Conservation (phyloP, 2,113 vertebrate genomes). For the Clupea harengus region DNA sequence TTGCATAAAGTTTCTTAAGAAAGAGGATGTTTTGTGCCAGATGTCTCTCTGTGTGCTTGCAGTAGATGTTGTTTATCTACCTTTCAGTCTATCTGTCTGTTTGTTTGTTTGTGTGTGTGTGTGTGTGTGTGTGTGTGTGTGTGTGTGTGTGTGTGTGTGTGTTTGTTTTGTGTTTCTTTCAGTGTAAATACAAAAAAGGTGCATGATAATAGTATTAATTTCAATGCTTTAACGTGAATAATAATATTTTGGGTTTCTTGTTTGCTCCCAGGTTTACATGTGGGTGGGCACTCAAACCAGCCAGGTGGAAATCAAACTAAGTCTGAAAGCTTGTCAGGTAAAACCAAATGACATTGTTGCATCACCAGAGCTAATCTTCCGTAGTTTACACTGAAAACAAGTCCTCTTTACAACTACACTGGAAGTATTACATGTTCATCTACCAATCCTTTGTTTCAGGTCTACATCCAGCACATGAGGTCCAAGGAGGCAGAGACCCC, state of each 20-base stretch:
- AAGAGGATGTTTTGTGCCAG: neutral
- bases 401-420: neutral
- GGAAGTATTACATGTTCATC: neutral
- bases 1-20: neutral
- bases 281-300: constrained; percentile 98
- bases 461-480: constrained; percentile 97
- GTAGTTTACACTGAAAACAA: neutral
- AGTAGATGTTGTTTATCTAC: neutral
- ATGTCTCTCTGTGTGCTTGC: neutral
- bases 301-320: constrained; percentile 97
- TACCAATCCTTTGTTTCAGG: constrained; percentile 66
- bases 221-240: neutral
- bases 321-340: constrained; percentile 96
- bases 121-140: neutral
- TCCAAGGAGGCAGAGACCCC: constrained; percentile 80
- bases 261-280: constrained; percentile 88
- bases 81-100: neutral
- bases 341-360: constrained; percentile 5
- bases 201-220: neutral
- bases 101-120: neutral
- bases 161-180: neutral
- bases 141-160: no score
- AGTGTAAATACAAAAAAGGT: neutral
- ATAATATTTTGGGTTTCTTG: neutral
- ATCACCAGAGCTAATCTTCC: neutral